These are phyloP conservation scores for Ginglymostoma cirratum DNA, from an alignment of 2,113 vertebrate genomes.

Conservation along the genomic window DNA sequence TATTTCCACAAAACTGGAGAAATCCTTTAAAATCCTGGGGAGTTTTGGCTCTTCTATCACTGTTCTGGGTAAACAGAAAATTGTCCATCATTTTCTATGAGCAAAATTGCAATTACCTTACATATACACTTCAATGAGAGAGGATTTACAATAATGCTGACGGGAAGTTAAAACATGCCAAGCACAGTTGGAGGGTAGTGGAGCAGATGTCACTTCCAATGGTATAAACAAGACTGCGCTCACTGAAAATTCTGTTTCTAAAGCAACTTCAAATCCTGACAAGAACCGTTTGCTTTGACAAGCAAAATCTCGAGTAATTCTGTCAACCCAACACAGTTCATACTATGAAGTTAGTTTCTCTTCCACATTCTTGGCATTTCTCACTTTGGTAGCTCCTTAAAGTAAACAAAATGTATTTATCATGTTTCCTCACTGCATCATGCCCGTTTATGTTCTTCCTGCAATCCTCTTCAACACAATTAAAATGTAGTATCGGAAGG, in stretches of 20 bases:
- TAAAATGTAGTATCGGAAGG: background rate
- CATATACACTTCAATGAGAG: background rate
- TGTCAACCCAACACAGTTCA: background rate
- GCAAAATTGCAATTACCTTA: background rate
- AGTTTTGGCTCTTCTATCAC: background rate
- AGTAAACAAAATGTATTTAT: background rate
- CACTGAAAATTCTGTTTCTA: background rate
- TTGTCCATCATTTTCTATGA: background rate
- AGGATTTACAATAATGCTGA: background rate
- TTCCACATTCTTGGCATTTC: background rate
- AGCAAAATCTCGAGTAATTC: background rate
- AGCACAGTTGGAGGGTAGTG: background rate
- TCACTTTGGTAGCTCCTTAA: background rate
- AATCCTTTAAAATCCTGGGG: background rate
- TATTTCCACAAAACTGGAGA: background rate
- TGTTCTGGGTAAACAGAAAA: background rate
- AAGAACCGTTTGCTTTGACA: background rate
- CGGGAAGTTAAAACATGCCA: background rate
- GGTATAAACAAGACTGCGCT: background rate
- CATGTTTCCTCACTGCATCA: background rate
- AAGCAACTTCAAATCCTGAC: background rate
- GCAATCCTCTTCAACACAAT: background rate
- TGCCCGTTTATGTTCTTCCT: background rate
- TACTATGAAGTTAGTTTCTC: background rate
- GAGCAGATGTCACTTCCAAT: background rate